Evolutionary conservation across 2,888 invertebrate genomes (phyloP).

Genomic region (Pecten maximus): DNA sequence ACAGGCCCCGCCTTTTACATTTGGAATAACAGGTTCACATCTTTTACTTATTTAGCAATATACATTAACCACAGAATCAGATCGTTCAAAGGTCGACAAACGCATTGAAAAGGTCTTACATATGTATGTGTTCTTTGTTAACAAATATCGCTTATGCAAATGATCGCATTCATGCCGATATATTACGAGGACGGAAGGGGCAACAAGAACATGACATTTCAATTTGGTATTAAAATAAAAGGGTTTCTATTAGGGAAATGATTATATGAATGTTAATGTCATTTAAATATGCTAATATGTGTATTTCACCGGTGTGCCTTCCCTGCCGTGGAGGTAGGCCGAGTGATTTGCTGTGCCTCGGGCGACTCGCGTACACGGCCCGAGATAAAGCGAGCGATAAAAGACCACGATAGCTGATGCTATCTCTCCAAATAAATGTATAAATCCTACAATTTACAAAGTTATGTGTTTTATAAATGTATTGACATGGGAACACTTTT

Average conservation of each 20-base stretch:
- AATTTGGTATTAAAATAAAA: slow-evolving; percentile 32
- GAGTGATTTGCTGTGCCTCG: not conserved
- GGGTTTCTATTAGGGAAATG: slow-evolving; percentile 13
- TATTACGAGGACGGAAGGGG: not conserved
- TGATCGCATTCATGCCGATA: not conserved
- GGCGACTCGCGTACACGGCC: not conserved
- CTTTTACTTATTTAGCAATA: too few species aligned
- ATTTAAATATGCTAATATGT: slow-evolving; percentile 25
- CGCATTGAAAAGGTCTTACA: not conserved
- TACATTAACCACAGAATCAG: not conserved
- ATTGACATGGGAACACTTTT: not conserved
- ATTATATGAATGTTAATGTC: slow-evolving; percentile 15
- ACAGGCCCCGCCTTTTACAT: too few species aligned
- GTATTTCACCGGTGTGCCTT: not conserved
- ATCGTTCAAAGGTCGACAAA: not conserved
- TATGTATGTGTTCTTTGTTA: slow-evolving; percentile 8
- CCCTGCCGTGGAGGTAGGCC: not conserved
- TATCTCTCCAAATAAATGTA: not conserved
- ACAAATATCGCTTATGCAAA: not conserved
- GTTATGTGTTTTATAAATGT: not conserved
- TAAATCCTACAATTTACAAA: not conserved
- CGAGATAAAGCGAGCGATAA: not conserved
- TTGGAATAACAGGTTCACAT: too few species aligned
- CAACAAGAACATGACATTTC: not conserved
- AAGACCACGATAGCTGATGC: not conserved